Base-by-base conservation (phyloP, 2,113 vertebrate species). In the Syngnathus floridae region DNA sequence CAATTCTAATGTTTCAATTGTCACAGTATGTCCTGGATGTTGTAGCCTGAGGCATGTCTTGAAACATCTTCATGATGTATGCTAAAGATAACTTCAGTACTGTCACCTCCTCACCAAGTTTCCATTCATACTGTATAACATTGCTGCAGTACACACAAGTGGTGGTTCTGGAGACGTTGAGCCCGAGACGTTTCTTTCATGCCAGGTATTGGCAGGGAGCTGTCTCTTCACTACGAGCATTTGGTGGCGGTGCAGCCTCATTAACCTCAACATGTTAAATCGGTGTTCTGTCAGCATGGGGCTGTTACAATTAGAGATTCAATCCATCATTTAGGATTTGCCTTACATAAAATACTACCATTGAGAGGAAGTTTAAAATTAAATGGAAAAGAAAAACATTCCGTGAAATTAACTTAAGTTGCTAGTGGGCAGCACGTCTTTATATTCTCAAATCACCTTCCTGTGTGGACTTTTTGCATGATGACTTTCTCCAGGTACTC, bases 181-280 rank as follows among this genome's bases (percentile, higher is more conserved):
- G 65, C 16, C 26, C 14, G 62, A 56, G n/a, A 9, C 22, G 11
- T 63, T 5, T 38, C 26, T 10, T 19, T 22, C 1, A 6, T 56
- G 56, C 35, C 41, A 60, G 38, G 63, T 60, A 40, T 16, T 79
- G 68, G 73, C 60, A 36, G 26, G 8, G 16, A 5, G 67, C 65
- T 54, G 11, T 7, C n/a, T 52, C 45, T 67, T 67, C 22, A 70
- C 3, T 56, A 43, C 67, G 54, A 74, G 64, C 74, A 75, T 64
- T 67, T 74, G 75, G 63, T 71, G 70, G 71, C 58, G 56, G 35
- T 67, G 55, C 66, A 66, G 61, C 26, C 48, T 64, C 36, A 73
- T 78, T 75, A 64, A 75, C 46, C 64, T 65, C 60, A 22, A 36
- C 7, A 58, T 11, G 59, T n/a, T 58, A 17, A 31, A 45, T 21